Evolutionary conservation across 1,140 invertebrate species (phyloP), one percentile per base, ranked within the genome.

Genomic region (Lepeophtheirus salmonis): DNA sequence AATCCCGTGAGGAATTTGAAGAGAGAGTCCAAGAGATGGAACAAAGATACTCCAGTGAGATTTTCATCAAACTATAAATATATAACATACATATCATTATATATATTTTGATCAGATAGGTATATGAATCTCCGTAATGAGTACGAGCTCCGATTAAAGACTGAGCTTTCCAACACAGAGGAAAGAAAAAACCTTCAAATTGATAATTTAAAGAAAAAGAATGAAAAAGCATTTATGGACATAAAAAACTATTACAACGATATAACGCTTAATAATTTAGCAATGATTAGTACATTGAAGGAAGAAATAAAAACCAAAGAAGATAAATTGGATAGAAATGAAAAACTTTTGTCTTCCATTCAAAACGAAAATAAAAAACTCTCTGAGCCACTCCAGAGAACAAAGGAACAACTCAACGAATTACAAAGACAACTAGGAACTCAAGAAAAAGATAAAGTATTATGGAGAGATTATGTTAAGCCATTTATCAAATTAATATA

Each of bases 241-340:
- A 82, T 92, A 68, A 92, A 90, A 71, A 84, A 84, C 69, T 94
- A 91, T 73, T 95, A 91, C 66, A 91, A 90, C 67, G 86, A 92
- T 65, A 89, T 94, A 48, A 89, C 86, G 0, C 70, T 89, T 0
- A 92, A 92, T 69, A 94, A 92, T 71, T 74, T 94, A 61, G 83
- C 79, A 54, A 70, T 89, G 6, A 89, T 89, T 50, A 41, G 23
- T 17, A 59, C 57, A 1, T 41, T 59, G 26, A 59, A 59, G 18
- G 57, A 59, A 16, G 57, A 59, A 41, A 59, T 50, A 18, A 59
- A 59, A 21, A 17, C 18, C 2, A 59, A 59, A 50, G 57, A 59
- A n/a, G 23, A 59, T 16, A 59, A 50, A n/a, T 10, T 59, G 12
- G 57, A 59, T 18, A 14, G 57, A 3, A 59, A 41, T 50, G 57